Percentiles rank a stretch among this genome's conserved stretches.
Conservation (phyloP, 2,113 vertebrate genomes). For the Riparia riparia region DNA sequence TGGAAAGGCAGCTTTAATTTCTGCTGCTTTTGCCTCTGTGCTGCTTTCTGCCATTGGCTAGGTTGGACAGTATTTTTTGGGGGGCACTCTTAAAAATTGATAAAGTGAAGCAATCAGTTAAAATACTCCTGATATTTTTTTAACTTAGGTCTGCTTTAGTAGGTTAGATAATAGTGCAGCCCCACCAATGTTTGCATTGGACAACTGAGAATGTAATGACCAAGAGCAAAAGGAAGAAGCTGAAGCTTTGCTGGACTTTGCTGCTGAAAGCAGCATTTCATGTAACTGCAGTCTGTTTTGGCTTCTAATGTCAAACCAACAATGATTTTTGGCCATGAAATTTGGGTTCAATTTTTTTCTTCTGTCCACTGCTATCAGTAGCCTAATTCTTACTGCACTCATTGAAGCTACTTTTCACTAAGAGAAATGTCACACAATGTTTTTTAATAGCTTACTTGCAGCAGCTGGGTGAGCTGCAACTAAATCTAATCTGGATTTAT, state of each 20-base stretch:
- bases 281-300: neutral
- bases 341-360: neutral
- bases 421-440: neutral
- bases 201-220: neutral
- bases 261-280: neutral
- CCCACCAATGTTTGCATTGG: neutral
- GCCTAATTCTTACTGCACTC: neutral
- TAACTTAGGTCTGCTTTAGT: neutral
- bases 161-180: neutral
- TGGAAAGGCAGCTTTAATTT: neutral
- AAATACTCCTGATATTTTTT: neutral
- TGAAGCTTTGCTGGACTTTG: neutral
- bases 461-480: neutral
- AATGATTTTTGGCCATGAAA: neutral
- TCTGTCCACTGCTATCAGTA: neutral
- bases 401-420: neutral
- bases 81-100: neutral
- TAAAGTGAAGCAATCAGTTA: neutral
- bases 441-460: neutral
- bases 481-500: neutral
- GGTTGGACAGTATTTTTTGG: rapidly evolving
- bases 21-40: neutral
- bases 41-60: neutral
- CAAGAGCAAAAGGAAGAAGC: neutral
- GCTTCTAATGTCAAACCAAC: neutral